phyloP scores from a whole-genome alignment of 92 coral and sea anemone species.

The Meandrina meandrites region DNA sequence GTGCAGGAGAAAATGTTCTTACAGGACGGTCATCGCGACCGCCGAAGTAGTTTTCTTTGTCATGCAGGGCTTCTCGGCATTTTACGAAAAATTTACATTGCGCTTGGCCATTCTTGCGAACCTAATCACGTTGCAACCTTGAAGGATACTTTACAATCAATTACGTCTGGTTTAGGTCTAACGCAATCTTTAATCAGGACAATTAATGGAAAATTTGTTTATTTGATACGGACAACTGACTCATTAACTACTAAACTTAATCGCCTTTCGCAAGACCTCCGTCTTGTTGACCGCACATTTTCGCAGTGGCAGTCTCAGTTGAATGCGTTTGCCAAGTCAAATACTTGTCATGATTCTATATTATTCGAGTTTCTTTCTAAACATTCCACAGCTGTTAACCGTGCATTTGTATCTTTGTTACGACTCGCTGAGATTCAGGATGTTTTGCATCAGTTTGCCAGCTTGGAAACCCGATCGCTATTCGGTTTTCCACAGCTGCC shows the following conservation, averaged over 20 bases:
- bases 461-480: constrained; percentile 1
- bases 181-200: neutral
- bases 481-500: constrained; percentile 46
- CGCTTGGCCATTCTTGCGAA: constrained; percentile 29
- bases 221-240: constrained; percentile 21
- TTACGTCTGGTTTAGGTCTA: neutral
- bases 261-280: neutral
- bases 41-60: constrained; percentile 25
- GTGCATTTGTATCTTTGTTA: constrained; percentile 27
- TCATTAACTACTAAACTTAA: constrained; percentile 23
- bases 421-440: constrained; percentile 44
- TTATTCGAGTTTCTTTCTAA: constrained; percentile 32
- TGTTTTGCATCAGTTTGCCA: constrained; percentile 31
- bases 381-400: constrained; percentile 10
- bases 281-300: neutral
- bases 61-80: constrained; percentile 36
- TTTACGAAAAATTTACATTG: constrained; percentile 1
- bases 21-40: neutral
- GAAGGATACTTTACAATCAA: constrained; percentile 3
- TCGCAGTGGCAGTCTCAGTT: neutral
- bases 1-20: neutral
- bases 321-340: neutral
- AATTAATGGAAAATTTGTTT: constrained; percentile 31
- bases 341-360: neutral
- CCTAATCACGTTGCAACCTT: constrained; percentile 19